Base-by-base conservation (phyloP, 2,797 vertebrate genomes). In the Acomys russatus region DNA sequence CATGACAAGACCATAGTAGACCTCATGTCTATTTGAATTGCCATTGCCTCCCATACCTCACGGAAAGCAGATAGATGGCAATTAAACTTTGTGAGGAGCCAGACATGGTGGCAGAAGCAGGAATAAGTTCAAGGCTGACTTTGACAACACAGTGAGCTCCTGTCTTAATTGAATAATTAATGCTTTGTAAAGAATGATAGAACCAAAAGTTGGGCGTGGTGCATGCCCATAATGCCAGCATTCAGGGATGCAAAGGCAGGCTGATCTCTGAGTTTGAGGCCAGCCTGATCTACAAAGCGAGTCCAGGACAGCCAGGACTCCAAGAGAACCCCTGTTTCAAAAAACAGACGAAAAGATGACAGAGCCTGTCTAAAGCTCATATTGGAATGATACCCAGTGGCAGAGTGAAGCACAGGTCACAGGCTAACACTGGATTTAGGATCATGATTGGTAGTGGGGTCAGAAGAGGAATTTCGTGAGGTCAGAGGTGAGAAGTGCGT, bases 1-100 rank as follows among this genome's bases (percentile, higher is more conserved):
- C 59, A 70, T 44, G 49, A 10, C 44, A 77, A 66, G 86, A n/a
- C 56, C 68, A 44, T 30, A 28, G 77, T 76, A 91, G 44, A n/a
- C 61, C 59, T 89, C 51, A n/a, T 25, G 78, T 74, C 51, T 76
- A 0, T 66, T 63, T 35, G 30, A 71, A 84, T 70, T 89, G 88
- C 9, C 28, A 20, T 70, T 25, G 28, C 18, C 4, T 9, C 35
- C 9, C 35, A 38, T 35, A 3, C 44, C 14, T 28, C 23, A 0
- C 64, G 17, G 56, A 66, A 54, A 91, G 33, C 35, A 77, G 44
- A 33, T 28, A 71, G 44, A 22, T 76, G 82, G 28, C 80, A 30
- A 82, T 82, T 88, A 63, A 84, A 90, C n/a, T 38, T 78, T 90
- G 93, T 88, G 44, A 91, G 54, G 35, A 77, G 54, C 44, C 22